A percentile compares a stretch with the other conserved stretches of the same genome.
Conservation (phyloP, 2,888 invertebrate genomes). For the Diaprepes abbreviatus region DNA sequence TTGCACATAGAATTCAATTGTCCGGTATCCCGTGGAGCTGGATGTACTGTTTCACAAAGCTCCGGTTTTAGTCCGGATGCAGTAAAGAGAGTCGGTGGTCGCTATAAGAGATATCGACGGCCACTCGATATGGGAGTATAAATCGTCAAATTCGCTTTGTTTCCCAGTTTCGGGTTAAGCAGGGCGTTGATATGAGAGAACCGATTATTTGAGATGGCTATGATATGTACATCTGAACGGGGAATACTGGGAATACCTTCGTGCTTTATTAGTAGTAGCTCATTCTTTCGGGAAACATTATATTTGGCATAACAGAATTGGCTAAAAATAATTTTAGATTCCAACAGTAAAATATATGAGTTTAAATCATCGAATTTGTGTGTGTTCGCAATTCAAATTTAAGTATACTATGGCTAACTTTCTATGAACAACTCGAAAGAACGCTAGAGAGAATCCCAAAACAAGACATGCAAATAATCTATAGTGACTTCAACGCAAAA, state of each 20-base stretch:
- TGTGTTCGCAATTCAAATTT: too few species aligned
- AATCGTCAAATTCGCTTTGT: conserved; percentile 44
- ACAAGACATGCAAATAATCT: too few species aligned
- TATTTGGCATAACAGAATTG: too few species aligned
- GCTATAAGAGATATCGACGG: conserved; percentile 41
- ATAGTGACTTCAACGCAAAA: too few species aligned
- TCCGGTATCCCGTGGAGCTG: conserved; percentile 21
- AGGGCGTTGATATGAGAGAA: conserved; percentile 29
- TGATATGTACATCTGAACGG: conserved; percentile 21
- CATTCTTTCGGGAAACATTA: neutral
- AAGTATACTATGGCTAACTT: too few species aligned
- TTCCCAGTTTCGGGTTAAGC: conserved; percentile 38
- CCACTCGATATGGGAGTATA: conserved; percentile 42
- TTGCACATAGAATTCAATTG: conserved; percentile 31
- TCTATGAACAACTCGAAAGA: too few species aligned
- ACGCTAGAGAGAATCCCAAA: too few species aligned
- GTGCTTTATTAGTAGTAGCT: neutral
- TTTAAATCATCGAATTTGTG: too few species aligned
- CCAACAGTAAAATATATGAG: too few species aligned
- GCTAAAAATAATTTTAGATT: too few species aligned
- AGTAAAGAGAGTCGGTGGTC: conserved; percentile 41
- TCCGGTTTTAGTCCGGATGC: conserved; percentile 29
- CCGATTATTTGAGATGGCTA: conserved; percentile 2
- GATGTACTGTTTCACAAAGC: conserved; percentile 28
- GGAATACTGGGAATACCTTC: conserved; percentile 5